Base-by-base conservation (phyloP, 2,113 vertebrate species). In the Oncorhynchus keta region DNA sequence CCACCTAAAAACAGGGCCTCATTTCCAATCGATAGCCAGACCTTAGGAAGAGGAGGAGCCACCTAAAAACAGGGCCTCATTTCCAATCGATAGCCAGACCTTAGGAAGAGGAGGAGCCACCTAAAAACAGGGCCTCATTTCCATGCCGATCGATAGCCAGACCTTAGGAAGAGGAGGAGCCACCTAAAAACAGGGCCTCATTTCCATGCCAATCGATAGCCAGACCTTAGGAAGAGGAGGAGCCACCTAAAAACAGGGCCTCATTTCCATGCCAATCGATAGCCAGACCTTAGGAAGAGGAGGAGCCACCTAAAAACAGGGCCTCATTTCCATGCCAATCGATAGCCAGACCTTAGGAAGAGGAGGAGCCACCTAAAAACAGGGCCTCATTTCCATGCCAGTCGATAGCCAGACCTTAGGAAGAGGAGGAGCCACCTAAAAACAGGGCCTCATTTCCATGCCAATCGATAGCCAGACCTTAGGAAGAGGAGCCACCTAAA, bases 281-380 rank as follows among this genome's bases (percentile, higher is more conserved):
- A 2, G 62, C 59, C 67, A 9, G 24, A 22, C 18, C 55, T 11
- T 8, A 59, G 24, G 24, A 24, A 24, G 24, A 24, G 24, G 24
- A 24, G 24, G 24, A 24, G 24, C 45, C 30, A 11, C 5, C 59
- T 51, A 11, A 20, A 48, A 72, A 65, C 20, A 66, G 24, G 12
- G 39, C 76, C 62, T 32, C 1, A 57, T 72, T 62, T 77, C 26
- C 62, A 20, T 22, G 39, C 3, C 26, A 72, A 67, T 77, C 59
- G 22, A 35, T 35, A 2, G 62, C 59, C 67, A 9, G 24, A 22
- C 18, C 55, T 11, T 8, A 59, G 24, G 24, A 24, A 24, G 24
- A 24, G 24, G 24, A 24, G 24, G 24, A 24, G 24, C 45, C 30
- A 11, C 5, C 59, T 51, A 11, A 20, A 48, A 72, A 65, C 20